Base-by-base conservation (phyloP, 2,888 invertebrate species). In the Hermaeophaga mercurialis region DNA sequence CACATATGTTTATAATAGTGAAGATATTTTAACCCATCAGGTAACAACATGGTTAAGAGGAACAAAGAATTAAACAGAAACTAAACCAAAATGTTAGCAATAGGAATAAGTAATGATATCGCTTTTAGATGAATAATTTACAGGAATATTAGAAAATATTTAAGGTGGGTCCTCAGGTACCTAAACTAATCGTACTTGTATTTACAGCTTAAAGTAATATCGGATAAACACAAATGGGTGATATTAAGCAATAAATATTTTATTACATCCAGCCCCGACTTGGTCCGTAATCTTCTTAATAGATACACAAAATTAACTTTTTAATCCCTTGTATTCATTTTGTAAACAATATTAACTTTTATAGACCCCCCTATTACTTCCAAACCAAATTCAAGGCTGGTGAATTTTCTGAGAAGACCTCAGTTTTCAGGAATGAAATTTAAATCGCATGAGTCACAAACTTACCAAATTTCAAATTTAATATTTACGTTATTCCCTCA, bases 241-340 rank as follows among this genome's bases (percentile, higher is more conserved):
- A 12, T 38, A 36, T 36, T 36, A 24, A 47, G 36, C 22, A 47
- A 47, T 47, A 47, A 47, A 47, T 28, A 26, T 26, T 47, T 47
- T 47, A 47, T 36, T 36, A 36, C 22, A 36, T 2, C 22, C 22
- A 36, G 22, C 24, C 36, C 19, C 22, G n/a, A 12, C 34, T 24
- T 12, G 24, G 9, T 4, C 12, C 4, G 34, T 36, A 34, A 47
- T 47, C 34, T n/a, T 15, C 24, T 24, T 47, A 36, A 47, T 47
- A 47, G 47, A 36, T 47, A 47, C 47, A 47, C 47, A 47, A 47
- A 47, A 47, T 47, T 47, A 34, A 47, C 47, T 47, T 47, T 34
- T 47, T 47, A 47, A 47, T 47, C 47, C 24, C 24, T 36, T 34
- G 18, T 47, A 36, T 47, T 47, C 34, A 24, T 47, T 34, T 22